phyloP scores from a whole-genome alignment of 92 coral and sea anemone genomes.

The Metridium senile region DNA sequence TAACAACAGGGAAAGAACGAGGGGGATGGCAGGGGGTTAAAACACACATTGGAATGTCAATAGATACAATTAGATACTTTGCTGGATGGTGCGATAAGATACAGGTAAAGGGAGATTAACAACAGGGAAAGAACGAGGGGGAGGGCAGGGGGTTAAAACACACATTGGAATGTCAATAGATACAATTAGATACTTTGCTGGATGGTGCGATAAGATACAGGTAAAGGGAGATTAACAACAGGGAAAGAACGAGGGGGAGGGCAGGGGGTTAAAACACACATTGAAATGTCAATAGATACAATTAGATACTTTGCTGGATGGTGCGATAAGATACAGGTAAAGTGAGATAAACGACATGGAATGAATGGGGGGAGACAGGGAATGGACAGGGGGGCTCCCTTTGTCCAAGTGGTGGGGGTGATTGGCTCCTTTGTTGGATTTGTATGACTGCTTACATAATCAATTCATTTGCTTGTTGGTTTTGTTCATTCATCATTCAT shows the following conservation, averaged over 20 bases:
- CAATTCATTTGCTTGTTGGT: no score
- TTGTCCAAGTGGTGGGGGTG: no score
- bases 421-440: no score
- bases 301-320: slow-evolving; percentile 97
- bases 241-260: background rate
- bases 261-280: slow-evolving; percentile 73
- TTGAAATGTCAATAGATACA: slow-evolving; percentile 98
- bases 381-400: background rate
- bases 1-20: background rate
- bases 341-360: background rate
- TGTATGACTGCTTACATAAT: no score
- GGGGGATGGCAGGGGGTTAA: slow-evolving; percentile 29
- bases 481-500: background rate
- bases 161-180: slow-evolving; percentile 99
- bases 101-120: slow-evolving; percentile 59
- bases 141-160: slow-evolving; percentile 53
- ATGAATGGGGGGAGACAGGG: background rate
- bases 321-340: slow-evolving; percentile 99
- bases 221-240: slow-evolving; percentile 29
- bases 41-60: slow-evolving; percentile 99
- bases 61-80: slow-evolving; percentile 91
- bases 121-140: background rate
- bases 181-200: slow-evolving; percentile 94
- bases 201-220: slow-evolving; percentile 99
- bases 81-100: slow-evolving; percentile 99